Percentiles rank a stretch among this genome's conserved stretches.
These are phyloP conservation scores for Grammomys dolichurus DNA, from an alignment of 2,113 vertebrate genomes.

Conservation along the genomic window DNA sequence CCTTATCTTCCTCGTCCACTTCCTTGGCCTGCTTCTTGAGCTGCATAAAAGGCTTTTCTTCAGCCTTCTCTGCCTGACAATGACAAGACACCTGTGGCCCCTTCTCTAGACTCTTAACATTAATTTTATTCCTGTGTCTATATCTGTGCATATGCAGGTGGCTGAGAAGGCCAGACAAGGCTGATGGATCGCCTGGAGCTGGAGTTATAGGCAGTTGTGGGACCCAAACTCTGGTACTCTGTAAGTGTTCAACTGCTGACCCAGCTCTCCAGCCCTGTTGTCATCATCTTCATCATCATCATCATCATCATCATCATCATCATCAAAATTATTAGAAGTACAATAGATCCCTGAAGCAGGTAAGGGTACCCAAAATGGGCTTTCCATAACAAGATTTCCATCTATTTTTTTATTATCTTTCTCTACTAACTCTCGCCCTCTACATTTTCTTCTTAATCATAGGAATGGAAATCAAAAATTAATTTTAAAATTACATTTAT, in stretches of 20 bases:
- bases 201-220: neutral
- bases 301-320: too few relatives aligned
- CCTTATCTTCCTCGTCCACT: neutral
- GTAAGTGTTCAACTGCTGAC: neutral
- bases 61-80: neutral
- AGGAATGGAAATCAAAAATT: neutral
- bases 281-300: accelerated
- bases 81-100: neutral
- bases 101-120: neutral
- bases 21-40: neutral
- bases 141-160: neutral
- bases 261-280: neutral
- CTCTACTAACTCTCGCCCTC: neutral
- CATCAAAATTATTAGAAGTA: neutral
- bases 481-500: neutral
- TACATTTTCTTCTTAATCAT: slow-evolving; percentile 37
- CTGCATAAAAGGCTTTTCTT: neutral
- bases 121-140: neutral
- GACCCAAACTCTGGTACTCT: neutral
- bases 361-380: neutral
- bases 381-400: neutral
- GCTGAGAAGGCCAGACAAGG: neutral
- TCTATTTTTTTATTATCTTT: neutral
- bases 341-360: neutral
- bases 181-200: neutral